Evolutionary conservation across 2,888 invertebrate genomes (phyloP).

Genomic region (Synanthedon vespiformis): DNA sequence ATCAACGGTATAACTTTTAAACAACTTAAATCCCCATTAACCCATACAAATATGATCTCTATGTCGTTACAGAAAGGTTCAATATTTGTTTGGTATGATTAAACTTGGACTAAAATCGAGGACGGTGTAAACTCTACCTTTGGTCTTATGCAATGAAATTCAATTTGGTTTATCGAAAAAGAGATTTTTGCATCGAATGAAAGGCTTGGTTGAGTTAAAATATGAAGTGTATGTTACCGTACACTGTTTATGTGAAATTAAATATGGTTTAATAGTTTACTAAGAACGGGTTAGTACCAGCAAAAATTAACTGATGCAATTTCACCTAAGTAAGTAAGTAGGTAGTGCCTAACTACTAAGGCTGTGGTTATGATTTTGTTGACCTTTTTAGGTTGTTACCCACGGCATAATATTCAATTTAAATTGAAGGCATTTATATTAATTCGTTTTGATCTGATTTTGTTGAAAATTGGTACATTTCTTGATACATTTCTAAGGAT

Average conservation of each 20-base stretch:
- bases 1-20: conserved; percentile 43
- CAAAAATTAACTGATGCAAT: conserved; percentile 34
- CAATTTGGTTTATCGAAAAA: conserved; percentile 23
- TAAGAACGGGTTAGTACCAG: conserved; percentile 39
- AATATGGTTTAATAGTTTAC: conserved; percentile 62
- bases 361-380: background rate
- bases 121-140: conserved; percentile 34
- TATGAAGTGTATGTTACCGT: conserved; percentile 49
- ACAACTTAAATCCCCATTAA: conserved; percentile 24
- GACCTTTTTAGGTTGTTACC: background rate
- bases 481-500: too few relatives aligned
- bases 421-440: background rate
- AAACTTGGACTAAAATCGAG: conserved; percentile 11
- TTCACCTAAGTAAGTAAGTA: conserved; percentile 9
- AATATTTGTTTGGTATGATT: conserved; percentile 10
- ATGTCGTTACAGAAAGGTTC: conserved; percentile 20
- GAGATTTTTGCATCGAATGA: conserved; percentile 31
- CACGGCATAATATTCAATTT: background rate
- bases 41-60: conserved; percentile 19
- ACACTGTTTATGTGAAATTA: conserved; percentile 58
- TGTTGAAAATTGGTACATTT: background rate
- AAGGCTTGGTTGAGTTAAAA: conserved; percentile 40
- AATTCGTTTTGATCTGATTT: background rate
- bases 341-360: background rate
- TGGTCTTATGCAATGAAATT: conserved; percentile 24